These are phyloP conservation scores for Hormiphora californensis DNA, from an alignment of 37 sponge, comb jelly and placozoan genomes.

Conservation along the genomic window DNA sequence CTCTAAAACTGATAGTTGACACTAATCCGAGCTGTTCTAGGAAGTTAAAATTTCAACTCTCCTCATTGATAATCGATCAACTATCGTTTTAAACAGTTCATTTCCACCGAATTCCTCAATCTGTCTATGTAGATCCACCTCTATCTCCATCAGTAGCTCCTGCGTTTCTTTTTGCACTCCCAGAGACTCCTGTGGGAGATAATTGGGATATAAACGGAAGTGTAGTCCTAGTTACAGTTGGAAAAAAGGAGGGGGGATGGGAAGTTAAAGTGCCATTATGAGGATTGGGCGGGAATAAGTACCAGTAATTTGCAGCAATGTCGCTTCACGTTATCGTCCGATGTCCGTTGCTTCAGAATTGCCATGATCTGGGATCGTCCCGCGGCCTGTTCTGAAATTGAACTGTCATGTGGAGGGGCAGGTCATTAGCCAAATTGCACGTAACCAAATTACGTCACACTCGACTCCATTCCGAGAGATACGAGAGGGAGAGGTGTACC, in stretches of 20 bases:
- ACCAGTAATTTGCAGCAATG: constrained; percentile 30
- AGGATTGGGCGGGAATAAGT: not conserved
- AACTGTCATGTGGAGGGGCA: too few species aligned
- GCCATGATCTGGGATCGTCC: not conserved
- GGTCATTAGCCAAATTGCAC: too few species aligned
- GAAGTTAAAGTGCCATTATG: not conserved
- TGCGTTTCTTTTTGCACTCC: not conserved
- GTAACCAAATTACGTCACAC: too few species aligned
- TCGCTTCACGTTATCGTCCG: not conserved
- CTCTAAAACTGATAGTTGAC: too few species aligned
- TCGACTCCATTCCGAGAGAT: too few species aligned
- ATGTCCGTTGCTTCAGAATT: constrained; percentile 2
- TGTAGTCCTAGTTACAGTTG: not conserved
- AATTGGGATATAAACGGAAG: not conserved
- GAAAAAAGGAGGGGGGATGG: not conserved
- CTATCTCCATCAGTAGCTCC: not conserved
- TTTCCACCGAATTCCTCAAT: constrained; percentile 22
- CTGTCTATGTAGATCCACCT: not conserved
- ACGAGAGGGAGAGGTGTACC: too few species aligned
- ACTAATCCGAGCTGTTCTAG: too few species aligned
- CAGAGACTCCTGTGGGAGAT: constrained; percentile 1
- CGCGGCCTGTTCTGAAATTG: not conserved
- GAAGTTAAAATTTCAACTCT: too few species aligned
- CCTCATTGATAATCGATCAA: not conserved
- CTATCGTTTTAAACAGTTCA: not conserved